Evolutionary conservation across 2,797 vertebrate species (phyloP), one percentile per base, ranked within the genome.

Genomic region (Sebastes trivittatus): DNA sequence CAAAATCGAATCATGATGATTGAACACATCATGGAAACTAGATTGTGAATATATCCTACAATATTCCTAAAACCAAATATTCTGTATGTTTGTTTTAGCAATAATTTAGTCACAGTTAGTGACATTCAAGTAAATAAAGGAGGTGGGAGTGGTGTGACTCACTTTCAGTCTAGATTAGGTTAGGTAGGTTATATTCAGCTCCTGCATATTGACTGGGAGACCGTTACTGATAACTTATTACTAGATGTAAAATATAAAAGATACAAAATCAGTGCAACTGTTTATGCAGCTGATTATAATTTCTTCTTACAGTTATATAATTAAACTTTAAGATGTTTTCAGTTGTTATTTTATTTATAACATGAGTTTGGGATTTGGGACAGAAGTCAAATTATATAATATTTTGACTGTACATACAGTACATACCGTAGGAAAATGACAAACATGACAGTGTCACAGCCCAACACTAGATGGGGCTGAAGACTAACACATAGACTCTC

Each of bases 401-500:
- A 42, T 66, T 42, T 46, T 49, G 22, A 27, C 5, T 54, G 1
- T 7, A 7, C 5, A 20, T 14, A 42, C 3, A 11, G 2, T 16
- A 46, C 14, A 46, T 16, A 9, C 11, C 2, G 1, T 18, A 34
- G 49, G 20, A 32, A 38, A 10, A 10, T 29, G 5, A 27, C 5
- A 14, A 60, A 22, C 4, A 29, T 4, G 42, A 32, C 61, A 73
- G 25, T 75, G 61, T 77, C 34, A 58, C 22, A 54, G 38, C 9
- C 60, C n/a, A 78, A 84, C 94, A 93, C 92, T 88, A 94, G 94
- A 91, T 92, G 94, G 91, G 52, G 92, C 82, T 91, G 90, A 91
- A 87, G 81, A 71, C 83, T 82, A 74, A 85, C 38, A 84, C 59
- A 86, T n/a, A 72, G 13, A 29, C 14, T 55, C 2, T 54, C 16